Base-by-base conservation (phyloP, 2,113 vertebrate genomes). In the Cariama cristata region DNA sequence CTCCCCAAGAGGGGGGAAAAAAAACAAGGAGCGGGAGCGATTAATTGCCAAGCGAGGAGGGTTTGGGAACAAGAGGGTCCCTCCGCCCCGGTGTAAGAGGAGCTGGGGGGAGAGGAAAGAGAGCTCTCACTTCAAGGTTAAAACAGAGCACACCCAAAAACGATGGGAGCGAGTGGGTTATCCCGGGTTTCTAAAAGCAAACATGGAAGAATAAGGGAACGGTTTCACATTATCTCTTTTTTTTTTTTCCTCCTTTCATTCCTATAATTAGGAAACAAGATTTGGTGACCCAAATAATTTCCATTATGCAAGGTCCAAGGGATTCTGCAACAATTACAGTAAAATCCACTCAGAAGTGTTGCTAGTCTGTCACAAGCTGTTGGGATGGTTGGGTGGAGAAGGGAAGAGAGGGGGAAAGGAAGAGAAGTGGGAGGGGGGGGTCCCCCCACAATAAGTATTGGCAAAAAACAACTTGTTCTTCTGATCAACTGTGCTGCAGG, bases 221-320 rank as follows among this genome's bases (percentile, higher is more conserved):
- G 18, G 33, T 71, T 93, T 95, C 33, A 52, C 38, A 1, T 86
- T 62, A 4, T 49, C 30, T 40, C 20, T 40, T 11, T 18, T 52
- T 52, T 60, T 75, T 42, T 5, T 53, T 35, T 6, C 21, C 49
- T 79, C n/a, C n/a, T 85, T 66, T 69, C 21, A n/a, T 50, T 67
- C 88, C 80, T 93, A 83, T 96, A 94, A 97, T 82, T 94, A 96
- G 96, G 85, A 93, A 94, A 38, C 16, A 62, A 42, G 67, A 69
- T 88, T 79, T 67, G 64, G 60, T 95, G 94, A 96, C 92, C 87
- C 90, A 95, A 96, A 96, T 96, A 83, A 94, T 81, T 87, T 81
- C 44, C 60, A 45, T 95, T 90, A 86, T 69, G 58, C 73, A 91
- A 88, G 62, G 66, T 92, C 83, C 63, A 82, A 79, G 72, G 76